phyloP scores from a whole-genome alignment of 2,888 invertebrate genomes.

The Apamea crenata region DNA sequence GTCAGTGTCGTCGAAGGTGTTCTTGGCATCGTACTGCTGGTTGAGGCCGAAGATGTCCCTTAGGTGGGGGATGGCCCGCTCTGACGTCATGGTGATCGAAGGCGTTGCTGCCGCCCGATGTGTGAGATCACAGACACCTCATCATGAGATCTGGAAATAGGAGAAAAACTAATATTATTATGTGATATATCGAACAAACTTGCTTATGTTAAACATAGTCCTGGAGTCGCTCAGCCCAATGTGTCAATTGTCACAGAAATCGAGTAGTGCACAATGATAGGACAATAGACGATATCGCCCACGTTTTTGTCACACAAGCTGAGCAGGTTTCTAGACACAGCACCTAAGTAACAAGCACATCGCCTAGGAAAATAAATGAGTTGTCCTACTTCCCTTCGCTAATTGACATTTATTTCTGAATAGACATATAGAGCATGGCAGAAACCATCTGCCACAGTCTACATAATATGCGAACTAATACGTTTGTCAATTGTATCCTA shows the following conservation, averaged over 20 bases:
- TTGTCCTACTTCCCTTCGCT: constrained; percentile 53
- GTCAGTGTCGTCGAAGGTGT: constrained; percentile 85
- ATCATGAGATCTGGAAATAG: constrained; percentile 85
- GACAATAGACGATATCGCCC: constrained; percentile 57
- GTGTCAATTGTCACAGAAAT: constrained; percentile 31
- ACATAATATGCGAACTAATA: constrained; percentile 45
- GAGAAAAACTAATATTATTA: constrained; percentile 61
- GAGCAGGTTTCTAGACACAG: constrained; percentile 60
- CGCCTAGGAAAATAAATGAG: constrained; percentile 39
- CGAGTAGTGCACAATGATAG: constrained; percentile 42
- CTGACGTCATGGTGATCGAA: constrained; percentile 91
- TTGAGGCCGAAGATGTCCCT: constrained; percentile 93
- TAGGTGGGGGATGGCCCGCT: constrained; percentile 94
- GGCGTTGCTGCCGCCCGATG: constrained; percentile 75
- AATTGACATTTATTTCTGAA: constrained; percentile 53
- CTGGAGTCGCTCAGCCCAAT: constrained; percentile 10
- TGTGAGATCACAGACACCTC: constrained; percentile 83
- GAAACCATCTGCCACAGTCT: constrained; percentile 28
- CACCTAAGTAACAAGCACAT: constrained; percentile 50
- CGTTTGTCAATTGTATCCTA: constrained; percentile 59
- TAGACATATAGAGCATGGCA: constrained; percentile 27
- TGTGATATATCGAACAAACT: neutral
- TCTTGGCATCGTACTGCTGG: constrained; percentile 88
- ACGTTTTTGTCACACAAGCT: constrained; percentile 56
- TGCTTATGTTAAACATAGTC: neutral